Base-by-base conservation (phyloP, 1,140 invertebrate genomes). In the Zophobas atratus region DNA sequence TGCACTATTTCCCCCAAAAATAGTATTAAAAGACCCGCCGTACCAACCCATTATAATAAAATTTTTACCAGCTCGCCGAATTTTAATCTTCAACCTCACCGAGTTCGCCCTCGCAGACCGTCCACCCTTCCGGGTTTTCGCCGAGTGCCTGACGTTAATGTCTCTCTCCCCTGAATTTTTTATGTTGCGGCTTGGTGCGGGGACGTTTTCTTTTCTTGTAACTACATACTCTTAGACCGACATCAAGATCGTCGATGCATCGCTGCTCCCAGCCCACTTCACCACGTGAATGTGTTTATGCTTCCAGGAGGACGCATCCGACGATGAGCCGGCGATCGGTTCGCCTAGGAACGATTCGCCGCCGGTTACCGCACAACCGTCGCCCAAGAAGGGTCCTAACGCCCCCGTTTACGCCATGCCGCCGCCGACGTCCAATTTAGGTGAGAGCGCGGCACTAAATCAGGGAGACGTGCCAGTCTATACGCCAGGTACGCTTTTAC, bases 401-500 rank as follows among this genome's bases (percentile, higher is more conserved):
- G 85, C 82, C 35, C 85, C 88, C 1, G 87, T 87, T 2, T 89
- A 86, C 74, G 88, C 88, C 2, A 89, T 89, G 88, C 88, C 88
- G 43, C 81, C 85, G 35, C 87, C 87, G 70, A 85, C 85, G 4
- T 84, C 84, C 41, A 83, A 82, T 67, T 85, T 87, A 20, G 85
- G 81, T 32, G 88, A 89, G 79, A 88, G 84, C 72, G 88, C 88
- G 39, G 88, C 88, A 56, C 83, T 89, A 49, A 89, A 89, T 84
- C 86, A 88, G 82, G 86, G 88, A 78, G 88, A 88, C 81, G 88
- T 88, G 77, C 87, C 88, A 70, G 88, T 88, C 75, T 89, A 89
- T 81, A 89, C 88, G 76, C 88, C 88, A 86, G 88, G 88, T 89
- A 87, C 55, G 55, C 3, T 46, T 46, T 46, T 46, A 8, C 8